Evolutionary conservation across 2,888 invertebrate genomes (phyloP).

Genomic region (Dryobota labecula): DNA sequence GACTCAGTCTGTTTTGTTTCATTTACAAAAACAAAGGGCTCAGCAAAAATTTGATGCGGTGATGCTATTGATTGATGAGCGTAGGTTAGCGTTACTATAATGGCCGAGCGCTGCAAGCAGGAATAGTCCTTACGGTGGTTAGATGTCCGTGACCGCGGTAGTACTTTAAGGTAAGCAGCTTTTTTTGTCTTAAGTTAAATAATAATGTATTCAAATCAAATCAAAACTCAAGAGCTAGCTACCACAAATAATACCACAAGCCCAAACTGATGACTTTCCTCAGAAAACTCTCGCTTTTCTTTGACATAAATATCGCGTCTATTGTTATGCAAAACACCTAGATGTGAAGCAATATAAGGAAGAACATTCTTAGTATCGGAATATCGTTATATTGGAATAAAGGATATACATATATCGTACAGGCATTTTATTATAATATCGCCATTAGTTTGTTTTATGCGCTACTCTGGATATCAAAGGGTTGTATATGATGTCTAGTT

Average conservation of each 20-base stretch:
- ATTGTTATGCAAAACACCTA: conserved; percentile 51
- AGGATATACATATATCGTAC: conserved; percentile 35
- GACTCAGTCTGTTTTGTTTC: too few species aligned
- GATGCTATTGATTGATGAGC: too few species aligned
- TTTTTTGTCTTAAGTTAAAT: not conserved
- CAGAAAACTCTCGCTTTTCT: conserved; percentile 12
- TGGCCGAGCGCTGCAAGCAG: too few species aligned
- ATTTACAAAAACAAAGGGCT: too few species aligned
- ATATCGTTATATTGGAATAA: conserved; percentile 39
- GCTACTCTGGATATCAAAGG: conserved; percentile 37
- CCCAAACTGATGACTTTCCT: not conserved
- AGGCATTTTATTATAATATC: conserved; percentile 53
- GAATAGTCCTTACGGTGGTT: too few species aligned
- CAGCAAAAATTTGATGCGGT: too few species aligned
- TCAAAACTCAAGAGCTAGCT: not conserved
- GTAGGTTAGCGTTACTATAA: too few species aligned
- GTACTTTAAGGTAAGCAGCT: not conserved
- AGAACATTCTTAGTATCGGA: conserved; percentile 30
- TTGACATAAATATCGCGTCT: conserved; percentile 30
- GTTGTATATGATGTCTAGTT: conserved; percentile 30
- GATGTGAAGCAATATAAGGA: conserved; percentile 47
- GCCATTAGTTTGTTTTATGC: conserved; percentile 47
- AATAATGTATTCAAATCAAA: not conserved
- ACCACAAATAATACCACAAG: not conserved
- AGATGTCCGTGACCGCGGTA: too few species aligned